These are phyloP conservation scores for Macrosiphum euphorbiae DNA, from an alignment of 2,888 invertebrate genomes.

Conservation along the genomic window DNA sequence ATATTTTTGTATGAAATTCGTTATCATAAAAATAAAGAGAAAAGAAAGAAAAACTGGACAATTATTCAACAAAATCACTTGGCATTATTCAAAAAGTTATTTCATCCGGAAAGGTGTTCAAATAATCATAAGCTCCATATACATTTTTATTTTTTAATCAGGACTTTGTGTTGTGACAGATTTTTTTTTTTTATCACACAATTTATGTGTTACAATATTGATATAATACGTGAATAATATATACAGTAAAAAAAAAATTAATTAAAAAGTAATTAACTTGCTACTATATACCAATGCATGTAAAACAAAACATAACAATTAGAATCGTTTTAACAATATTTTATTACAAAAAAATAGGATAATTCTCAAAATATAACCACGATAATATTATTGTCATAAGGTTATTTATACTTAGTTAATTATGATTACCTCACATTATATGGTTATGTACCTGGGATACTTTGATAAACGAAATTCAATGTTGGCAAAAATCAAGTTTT, in stretches of 20 bases:
- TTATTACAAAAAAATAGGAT: neutral
- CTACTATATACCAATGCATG: neutral
- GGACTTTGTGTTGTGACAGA: neutral
- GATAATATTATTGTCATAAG: neutral
- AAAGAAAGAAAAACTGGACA: neutral
- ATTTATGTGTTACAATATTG: neutral
- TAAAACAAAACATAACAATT: neutral
- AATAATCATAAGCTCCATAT: neutral
- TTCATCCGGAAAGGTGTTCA: neutral
- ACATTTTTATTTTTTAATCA: conserved; percentile 4
- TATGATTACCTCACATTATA: neutral
- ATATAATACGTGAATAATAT: neutral
- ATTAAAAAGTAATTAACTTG: neutral
- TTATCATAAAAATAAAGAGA: neutral
- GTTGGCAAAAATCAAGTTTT: too few relatives aligned
- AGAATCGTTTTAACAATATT: neutral
- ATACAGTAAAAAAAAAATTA: neutral
- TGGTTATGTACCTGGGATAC: too few relatives aligned
- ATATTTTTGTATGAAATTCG: neutral
- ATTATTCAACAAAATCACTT: conserved; percentile 30
- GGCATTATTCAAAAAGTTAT: conserved; percentile 38
- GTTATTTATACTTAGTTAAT: neutral
- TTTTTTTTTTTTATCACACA: neutral
- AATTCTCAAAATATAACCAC: neutral
- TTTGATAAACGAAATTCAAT: too few relatives aligned